Percentiles rank a stretch among this genome's conserved stretches.
Conservation (phyloP, 2,113 vertebrate species). For the Amazona vittata region DNA sequence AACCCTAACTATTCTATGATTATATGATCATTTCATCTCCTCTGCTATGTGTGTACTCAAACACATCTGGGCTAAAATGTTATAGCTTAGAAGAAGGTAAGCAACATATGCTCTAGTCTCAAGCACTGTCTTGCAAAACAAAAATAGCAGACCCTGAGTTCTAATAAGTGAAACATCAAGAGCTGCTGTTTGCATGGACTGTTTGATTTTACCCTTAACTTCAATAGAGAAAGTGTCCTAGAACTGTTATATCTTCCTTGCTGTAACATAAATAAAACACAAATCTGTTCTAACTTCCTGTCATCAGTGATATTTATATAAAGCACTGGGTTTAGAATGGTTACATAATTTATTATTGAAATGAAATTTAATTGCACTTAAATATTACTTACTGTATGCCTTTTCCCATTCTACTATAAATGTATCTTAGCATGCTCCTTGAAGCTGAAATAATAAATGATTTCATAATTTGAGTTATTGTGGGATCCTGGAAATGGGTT, state of each 20-base stretch:
- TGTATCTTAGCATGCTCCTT: slow-evolving; percentile 37
- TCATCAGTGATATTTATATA: slow-evolving; percentile 47
- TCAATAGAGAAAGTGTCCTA: not conserved
- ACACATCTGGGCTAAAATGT: not conserved
- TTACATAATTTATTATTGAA: slow-evolving; percentile 50
- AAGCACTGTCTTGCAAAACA: not conserved
- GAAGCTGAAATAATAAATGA: slow-evolving; percentile 23
- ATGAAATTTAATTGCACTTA: slow-evolving; percentile 62
- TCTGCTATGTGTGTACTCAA: not conserved
- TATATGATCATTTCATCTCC: not conserved
- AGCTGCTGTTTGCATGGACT: not conserved
- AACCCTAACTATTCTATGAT: no score
- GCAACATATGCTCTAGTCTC: not conserved
- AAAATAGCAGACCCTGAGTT: not conserved
- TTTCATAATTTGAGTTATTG: slow-evolving; percentile 61
- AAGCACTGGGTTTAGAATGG: slow-evolving; percentile 52
- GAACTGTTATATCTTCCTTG: slow-evolving; percentile 1
- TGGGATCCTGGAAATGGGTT: slow-evolving; percentile 42
- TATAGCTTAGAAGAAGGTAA: not conserved
- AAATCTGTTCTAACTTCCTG: slow-evolving; percentile 44
- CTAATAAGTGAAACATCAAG: not conserved
- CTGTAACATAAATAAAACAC: slow-evolving; percentile 39
- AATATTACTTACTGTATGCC: slow-evolving; percentile 47
- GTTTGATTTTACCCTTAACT: slow-evolving; percentile 12
- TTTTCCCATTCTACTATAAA: slow-evolving; percentile 55